A percentile compares a stretch with the other conserved stretches of the same genome.
These are phyloP conservation scores for Dryas iulia DNA, from an alignment of 1,140 invertebrate genomes.

Conservation along the genomic window DNA sequence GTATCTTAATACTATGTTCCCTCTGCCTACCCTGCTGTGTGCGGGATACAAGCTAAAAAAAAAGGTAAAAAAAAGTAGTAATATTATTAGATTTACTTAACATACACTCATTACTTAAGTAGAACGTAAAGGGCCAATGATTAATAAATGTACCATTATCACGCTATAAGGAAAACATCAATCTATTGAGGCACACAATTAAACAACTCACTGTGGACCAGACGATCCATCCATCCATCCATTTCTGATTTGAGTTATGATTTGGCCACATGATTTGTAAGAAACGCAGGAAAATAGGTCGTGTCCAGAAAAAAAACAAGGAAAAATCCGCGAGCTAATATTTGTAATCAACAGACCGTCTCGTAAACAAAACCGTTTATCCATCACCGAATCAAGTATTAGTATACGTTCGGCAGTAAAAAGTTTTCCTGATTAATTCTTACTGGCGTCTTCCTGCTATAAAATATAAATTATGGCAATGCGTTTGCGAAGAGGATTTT, in stretches of 20 bases:
- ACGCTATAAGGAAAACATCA: conserved; percentile 7
- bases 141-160: background rate
- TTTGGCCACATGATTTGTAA: conserved; percentile 24
- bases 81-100: background rate
- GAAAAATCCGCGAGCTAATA: conserved; percentile 25
- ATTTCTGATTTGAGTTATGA: conserved; percentile 30
- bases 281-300: conserved; percentile 19
- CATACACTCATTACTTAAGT: background rate
- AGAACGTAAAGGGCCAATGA: background rate
- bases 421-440: conserved; percentile 31
- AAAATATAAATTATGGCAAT: conserved; percentile 18
- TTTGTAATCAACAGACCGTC: conserved; percentile 30
- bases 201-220: conserved; percentile 15
- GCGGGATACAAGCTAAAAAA: too few species aligned
- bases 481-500: background rate
- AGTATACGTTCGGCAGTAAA: conserved; percentile 26
- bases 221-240: conserved; percentile 12
- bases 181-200: conserved; percentile 20
- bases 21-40: too few species aligned
- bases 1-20: too few species aligned
- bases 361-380: conserved; percentile 30
- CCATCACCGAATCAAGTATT: conserved; percentile 18
- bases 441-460: conserved; percentile 20
- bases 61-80: too few species aligned
- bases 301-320: conserved; percentile 25